Evolutionary conservation across 2,888 invertebrate genomes (phyloP), one percentile per base, ranked within the genome.

Genomic region (Hypolimnas misippus): DNA sequence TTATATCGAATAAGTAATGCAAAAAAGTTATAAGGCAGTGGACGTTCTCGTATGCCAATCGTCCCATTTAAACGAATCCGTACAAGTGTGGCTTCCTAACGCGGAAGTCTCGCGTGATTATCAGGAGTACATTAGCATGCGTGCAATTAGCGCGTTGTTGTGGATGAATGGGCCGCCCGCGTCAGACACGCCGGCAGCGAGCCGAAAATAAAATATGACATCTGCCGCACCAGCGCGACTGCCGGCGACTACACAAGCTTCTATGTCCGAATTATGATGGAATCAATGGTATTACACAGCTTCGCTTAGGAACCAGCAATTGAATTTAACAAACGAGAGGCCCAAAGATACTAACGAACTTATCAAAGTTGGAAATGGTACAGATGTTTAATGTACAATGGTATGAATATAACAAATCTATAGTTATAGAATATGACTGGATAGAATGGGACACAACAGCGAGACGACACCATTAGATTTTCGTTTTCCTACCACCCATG

Each of bases 191-290:
- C 31, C 50, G 65, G 62, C 57, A 60, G 63, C 67, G 55, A 44
- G 51, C 61, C 65, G 46, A 59, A 67, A 68, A 68, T 68, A 65
- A 65, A 51, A 61, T 58, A 67, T 65, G 67, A 67, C 64, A 63
- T 53, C 40, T 54, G 54, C 50, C 44, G 25, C 33, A 19, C 57
- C 49, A 46, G 49, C 58, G 29, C n/a, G n/a, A n/a, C n/a, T n/a
- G 33, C 33, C n/a, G 35, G 35, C 4, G 35, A n/a, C n/a, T n/a
- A n/a, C n/a, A n/a, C n/a, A n/a, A n/a, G n/a, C n/a, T n/a, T n/a
- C n/a, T n/a, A n/a, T n/a, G n/a, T n/a, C n/a, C n/a, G n/a, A n/a
- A n/a, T n/a, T n/a, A n/a, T n/a, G n/a, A n/a, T n/a, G n/a, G n/a
- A n/a, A n/a, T n/a, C n/a, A n/a, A n/a, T n/a, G n/a, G n/a, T n/a